Conservation (phyloP, 2,888 invertebrate genomes). For the Smittia aterrima region DNA sequence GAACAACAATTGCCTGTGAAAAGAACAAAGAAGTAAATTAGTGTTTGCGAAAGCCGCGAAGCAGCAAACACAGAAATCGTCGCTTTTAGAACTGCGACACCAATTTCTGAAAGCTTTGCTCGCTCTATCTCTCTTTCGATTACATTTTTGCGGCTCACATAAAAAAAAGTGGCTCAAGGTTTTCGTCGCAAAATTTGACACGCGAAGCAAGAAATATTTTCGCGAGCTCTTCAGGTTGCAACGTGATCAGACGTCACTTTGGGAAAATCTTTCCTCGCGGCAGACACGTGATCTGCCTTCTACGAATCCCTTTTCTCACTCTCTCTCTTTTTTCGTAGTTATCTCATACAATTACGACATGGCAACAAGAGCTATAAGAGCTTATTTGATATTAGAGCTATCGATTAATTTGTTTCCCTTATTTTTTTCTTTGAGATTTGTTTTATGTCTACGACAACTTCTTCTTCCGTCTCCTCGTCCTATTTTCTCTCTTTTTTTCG, state of each 20-base stretch:
- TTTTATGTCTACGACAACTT: background rate
- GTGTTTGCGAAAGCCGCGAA: background rate
- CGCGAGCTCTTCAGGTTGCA: background rate
- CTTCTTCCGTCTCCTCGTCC: background rate
- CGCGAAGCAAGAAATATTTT: background rate
- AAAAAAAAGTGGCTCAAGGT: slow-evolving; percentile 17
- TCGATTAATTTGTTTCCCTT: background rate
- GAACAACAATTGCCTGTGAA: background rate
- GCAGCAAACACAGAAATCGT: background rate
- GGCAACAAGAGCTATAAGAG: background rate
- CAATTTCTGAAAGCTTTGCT: background rate
- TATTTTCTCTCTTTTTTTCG: background rate
- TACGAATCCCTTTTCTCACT: background rate
- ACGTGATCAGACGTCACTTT: background rate
- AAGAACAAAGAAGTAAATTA: background rate
- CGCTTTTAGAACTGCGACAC: slow-evolving; percentile 1
- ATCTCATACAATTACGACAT: background rate
- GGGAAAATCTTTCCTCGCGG: background rate
- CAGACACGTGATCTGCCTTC: background rate
- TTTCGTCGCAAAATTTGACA: slow-evolving; percentile 9
- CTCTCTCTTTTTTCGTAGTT: background rate
- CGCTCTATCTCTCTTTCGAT: background rate
- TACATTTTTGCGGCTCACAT: background rate
- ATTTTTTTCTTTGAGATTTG: too few species aligned
- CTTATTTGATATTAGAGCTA: background rate